Percentiles rank a stretch among this genome's conserved stretches.
phyloP scores from a whole-genome alignment of 2,797 vertebrate species.

The Heliangelus exortis region DNA sequence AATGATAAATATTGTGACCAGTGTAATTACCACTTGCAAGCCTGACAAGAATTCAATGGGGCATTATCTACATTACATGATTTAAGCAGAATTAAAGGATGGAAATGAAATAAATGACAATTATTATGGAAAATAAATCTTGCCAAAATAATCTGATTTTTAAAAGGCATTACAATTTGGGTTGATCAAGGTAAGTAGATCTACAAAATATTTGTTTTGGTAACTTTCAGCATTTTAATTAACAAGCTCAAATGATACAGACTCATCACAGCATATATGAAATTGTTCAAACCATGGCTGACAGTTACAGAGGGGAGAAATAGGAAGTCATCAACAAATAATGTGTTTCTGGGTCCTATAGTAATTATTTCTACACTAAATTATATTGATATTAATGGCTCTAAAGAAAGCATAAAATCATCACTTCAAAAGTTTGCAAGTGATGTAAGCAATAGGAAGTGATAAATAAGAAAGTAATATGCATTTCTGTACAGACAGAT shows the following conservation, averaged over 20 bases:
- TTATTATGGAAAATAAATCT: conserved; percentile 33
- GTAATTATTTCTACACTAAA: background rate
- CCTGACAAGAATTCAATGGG: conserved; percentile 27
- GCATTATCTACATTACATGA: conserved; percentile 16
- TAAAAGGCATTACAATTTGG: conserved; percentile 13
- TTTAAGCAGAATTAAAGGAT: conserved; percentile 44
- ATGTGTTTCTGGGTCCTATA: background rate
- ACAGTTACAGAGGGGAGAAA: conserved; percentile 30
- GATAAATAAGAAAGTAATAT: background rate
- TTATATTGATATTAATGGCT: conserved; percentile 1
- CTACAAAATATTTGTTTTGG: conserved; percentile 26
- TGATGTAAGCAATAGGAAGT: background rate
- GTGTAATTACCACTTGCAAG: conserved; percentile 17
- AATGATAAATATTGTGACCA: conserved; percentile 44
- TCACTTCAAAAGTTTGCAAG: background rate
- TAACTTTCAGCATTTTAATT: conserved; percentile 40
- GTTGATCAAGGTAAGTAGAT: conserved; percentile 34
- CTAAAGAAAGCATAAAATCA: background rate
- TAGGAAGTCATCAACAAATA: background rate
- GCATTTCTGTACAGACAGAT: conserved; percentile 17
- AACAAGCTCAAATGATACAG: conserved; percentile 5
- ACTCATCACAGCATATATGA: conserved; percentile 14
- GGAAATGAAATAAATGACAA: conserved; percentile 41
- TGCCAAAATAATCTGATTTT: conserved; percentile 29
- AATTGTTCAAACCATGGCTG: background rate